Conservation (phyloP, 2,113 vertebrate genomes). For the Pipa parva region DNA sequence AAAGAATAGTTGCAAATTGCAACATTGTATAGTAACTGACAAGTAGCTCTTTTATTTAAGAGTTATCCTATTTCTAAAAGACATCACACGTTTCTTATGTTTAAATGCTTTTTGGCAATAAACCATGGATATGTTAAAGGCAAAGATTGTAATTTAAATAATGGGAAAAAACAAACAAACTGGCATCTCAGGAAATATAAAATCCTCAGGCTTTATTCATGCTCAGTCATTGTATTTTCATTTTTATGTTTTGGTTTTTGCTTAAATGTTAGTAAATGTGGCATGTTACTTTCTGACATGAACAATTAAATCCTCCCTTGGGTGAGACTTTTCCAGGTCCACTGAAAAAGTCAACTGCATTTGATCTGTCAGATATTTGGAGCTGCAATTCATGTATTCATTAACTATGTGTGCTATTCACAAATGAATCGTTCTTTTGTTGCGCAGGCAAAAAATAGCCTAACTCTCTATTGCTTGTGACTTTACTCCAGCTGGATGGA, state of each 20-base stretch:
- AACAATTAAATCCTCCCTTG: too few relatives aligned
- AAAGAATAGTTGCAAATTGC: background rate
- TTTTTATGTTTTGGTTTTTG: background rate
- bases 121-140: background rate
- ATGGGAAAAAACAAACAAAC: background rate
- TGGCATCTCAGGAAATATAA: conserved; percentile 1
- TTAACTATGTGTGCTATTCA: background rate
- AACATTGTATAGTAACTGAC: background rate
- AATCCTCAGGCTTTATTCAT: background rate
- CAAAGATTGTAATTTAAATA: background rate
- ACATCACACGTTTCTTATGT: background rate
- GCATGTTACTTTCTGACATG: too few relatives aligned
- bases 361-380: too few relatives aligned
- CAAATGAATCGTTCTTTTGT: too few relatives aligned
- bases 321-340: too few relatives aligned
- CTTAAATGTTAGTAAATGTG: background rate
- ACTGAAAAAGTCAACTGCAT: too few relatives aligned
- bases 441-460: too few relatives aligned
- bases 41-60: background rate
- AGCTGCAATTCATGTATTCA: background rate
- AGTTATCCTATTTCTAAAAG: background rate
- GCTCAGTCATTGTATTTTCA: background rate
- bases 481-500: too few relatives aligned
- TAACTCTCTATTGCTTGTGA: too few relatives aligned
- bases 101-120: background rate